Percentiles rank a stretch among this genome's conserved stretches.
These are phyloP conservation scores for Nipponia nippon DNA, from an alignment of 2,113 vertebrate species.

Conservation along the genomic window DNA sequence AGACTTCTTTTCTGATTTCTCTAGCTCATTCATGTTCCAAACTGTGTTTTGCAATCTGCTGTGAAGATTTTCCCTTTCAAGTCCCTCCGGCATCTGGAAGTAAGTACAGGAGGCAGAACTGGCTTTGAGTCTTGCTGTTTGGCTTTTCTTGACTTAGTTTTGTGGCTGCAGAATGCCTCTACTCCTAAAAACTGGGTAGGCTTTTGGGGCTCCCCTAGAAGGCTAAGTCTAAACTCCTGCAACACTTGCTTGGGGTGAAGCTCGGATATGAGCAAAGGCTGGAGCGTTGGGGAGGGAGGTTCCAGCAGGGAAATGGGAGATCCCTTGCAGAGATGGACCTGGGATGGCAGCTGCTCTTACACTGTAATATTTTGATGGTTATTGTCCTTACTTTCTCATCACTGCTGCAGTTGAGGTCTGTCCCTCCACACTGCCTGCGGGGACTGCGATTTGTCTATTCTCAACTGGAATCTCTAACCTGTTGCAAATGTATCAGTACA, in stretches of 20 bases:
- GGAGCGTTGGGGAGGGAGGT: not conserved
- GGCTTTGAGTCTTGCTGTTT: not conserved
- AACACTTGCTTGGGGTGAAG: not conserved
- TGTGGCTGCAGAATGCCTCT: not conserved
- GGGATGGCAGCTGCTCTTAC: not conserved
- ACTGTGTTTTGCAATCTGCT: slow-evolving; percentile 73
- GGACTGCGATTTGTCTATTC: slow-evolving; percentile 92
- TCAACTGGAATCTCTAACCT: slow-evolving; percentile 89
- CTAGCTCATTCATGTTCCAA: slow-evolving; percentile 83
- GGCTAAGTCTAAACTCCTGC: not conserved
- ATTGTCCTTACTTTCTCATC: not conserved
- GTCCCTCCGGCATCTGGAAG: slow-evolving; percentile 89
- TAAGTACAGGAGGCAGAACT: slow-evolving; percentile 48
- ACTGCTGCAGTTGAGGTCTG: slow-evolving; percentile 71
- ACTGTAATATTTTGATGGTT: not conserved
- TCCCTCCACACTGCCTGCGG: slow-evolving; percentile 87
- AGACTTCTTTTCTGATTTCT: not conserved
- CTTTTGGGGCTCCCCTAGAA: not conserved
- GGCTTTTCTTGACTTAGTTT: not conserved
- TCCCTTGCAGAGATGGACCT: not conserved
- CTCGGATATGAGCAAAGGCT: not conserved
- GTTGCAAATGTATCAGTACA: slow-evolving; percentile 85
- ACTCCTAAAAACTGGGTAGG: not conserved
- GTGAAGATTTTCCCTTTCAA: slow-evolving; percentile 97
- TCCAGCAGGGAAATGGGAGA: not conserved